phyloP scores from a whole-genome alignment of 2,888 invertebrate genomes.

The Syrphus vitripennis region DNA sequence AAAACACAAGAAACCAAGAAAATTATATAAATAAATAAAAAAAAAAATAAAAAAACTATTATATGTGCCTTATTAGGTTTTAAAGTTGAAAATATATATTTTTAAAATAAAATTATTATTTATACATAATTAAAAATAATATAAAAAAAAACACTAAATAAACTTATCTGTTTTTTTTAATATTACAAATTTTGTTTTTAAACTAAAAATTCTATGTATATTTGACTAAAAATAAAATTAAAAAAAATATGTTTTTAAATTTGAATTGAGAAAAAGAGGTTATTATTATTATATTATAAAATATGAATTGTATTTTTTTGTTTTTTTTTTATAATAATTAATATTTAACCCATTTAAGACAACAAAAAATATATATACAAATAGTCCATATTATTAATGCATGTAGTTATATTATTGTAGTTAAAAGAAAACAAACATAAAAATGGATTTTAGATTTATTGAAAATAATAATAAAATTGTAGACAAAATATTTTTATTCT shows the following conservation, averaged over 20 bases:
- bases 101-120: slow-evolving; percentile 49
- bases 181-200: not conserved
- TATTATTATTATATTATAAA: slow-evolving; percentile 30
- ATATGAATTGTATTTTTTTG: slow-evolving; percentile 28
- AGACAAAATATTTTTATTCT: not conserved
- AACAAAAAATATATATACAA: not conserved
- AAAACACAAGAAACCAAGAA: too few species aligned
- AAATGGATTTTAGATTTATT: slow-evolving; percentile 53
- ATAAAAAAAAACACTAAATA: slow-evolving; percentile 15
- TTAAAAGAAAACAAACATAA: slow-evolving; percentile 3
- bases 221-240: not conserved
- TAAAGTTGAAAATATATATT: slow-evolving; percentile 53
- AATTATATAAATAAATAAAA: not conserved
- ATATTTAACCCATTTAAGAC: slow-evolving; percentile 43
- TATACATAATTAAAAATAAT: slow-evolving; percentile 41
- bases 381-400: slow-evolving; percentile 59
- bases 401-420: slow-evolving; percentile 47
- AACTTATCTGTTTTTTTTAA: not conserved
- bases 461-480: slow-evolving; percentile 62
- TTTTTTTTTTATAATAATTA: slow-evolving; percentile 39
- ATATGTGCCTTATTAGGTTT: slow-evolving; percentile 81
- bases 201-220: not conserved
- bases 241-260: not conserved
- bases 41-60: slow-evolving; percentile 48
- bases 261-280: not conserved